Evolutionary conservation across 2,797 vertebrate species (phyloP), one percentile per base, ranked within the genome.

Genomic region (Poecilia wingei): DNA sequence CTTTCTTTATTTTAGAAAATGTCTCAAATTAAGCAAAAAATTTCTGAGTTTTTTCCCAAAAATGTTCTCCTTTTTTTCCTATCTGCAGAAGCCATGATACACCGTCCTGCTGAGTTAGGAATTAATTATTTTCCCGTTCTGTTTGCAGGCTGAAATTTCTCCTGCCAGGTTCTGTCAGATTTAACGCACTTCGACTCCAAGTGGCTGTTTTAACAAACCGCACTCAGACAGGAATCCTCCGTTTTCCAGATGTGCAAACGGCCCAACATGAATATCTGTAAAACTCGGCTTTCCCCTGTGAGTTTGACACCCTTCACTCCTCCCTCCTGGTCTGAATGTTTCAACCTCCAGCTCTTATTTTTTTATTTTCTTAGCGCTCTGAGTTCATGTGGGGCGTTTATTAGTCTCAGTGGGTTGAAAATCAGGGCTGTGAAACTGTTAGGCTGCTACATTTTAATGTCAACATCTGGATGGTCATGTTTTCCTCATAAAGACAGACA

Each of bases 181-280:
- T 74, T 72, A 72, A 80, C 76, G 73, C 64, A 72, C 66, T 0
- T 86, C 78, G 36, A 49, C 72, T 84, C 36, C 7, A 76, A 81
- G 43, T 68, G 72, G 49, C 83, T 84, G 82, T 85, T 89, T 85
- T 79, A 77, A 78, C 84, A 82, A 88, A 73, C 82, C 82, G 53
- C 49, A 0, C 51, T 69, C 3, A 78, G 79, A 79, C 12, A 41
- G 51, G 74, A 87, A 82, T 81, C 72, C 81, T 83, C 64, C 64
- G n/a, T 10, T 25, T 76, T 77, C 78, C 88, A 93, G 88, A 86
- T 80, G 87, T 66, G 79, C 83, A 81, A 6, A 36, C 16, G 6
- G 51, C 76, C 79, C 80, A 59, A 68, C 82, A 43, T n/a, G 5
- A 87, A 85, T 88, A 91, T 91, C 88, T 90, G 89, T 46, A 64